Conservation (phyloP, 2,888 invertebrate species). For the Drosophila kokeensis region DNA sequence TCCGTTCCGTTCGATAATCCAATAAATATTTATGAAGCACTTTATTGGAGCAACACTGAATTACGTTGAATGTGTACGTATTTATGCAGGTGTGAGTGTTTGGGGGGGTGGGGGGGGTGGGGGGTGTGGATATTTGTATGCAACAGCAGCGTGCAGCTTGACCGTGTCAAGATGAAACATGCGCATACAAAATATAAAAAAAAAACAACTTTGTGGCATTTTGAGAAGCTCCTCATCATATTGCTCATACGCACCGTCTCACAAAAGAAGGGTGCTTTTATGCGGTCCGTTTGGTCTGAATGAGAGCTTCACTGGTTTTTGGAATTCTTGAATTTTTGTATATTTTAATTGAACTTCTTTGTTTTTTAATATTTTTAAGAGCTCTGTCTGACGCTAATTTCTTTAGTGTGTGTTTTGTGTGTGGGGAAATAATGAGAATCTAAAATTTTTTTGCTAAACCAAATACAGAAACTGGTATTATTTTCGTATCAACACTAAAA, state of each 20-base stretch:
- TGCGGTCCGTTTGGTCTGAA: conserved; percentile 61
- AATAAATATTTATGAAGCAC: conserved; percentile 83
- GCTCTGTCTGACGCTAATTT: conserved; percentile 53
- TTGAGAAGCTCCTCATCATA: conserved; percentile 38
- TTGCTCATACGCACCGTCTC: conserved; percentile 66
- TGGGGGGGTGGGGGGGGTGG: background rate
- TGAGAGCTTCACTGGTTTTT: conserved; percentile 16
- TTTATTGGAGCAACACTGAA: conserved; percentile 82
- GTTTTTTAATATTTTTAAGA: conserved; percentile 57
- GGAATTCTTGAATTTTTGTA: conserved; percentile 7
- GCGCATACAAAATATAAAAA: conserved; percentile 18
- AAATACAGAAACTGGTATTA: background rate
- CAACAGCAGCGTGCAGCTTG: conserved; percentile 43
- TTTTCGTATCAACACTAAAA: background rate
- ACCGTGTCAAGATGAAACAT: conserved; percentile 44
- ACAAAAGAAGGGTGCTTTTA: conserved; percentile 47
- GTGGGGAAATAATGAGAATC: background rate
- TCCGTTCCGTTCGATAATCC: conserved; percentile 74
- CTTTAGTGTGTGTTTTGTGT: conserved; percentile 17
- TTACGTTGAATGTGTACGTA: conserved; percentile 69
- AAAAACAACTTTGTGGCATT: conserved; percentile 42
- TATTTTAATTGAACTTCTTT: conserved; percentile 1
- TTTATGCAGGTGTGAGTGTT: conserved; percentile 2
- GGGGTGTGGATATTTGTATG: conserved; percentile 17
- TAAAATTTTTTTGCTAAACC: background rate